Evolutionary conservation across 2,113 vertebrate species (phyloP).

Genomic region (Tringa solitaria): DNA sequence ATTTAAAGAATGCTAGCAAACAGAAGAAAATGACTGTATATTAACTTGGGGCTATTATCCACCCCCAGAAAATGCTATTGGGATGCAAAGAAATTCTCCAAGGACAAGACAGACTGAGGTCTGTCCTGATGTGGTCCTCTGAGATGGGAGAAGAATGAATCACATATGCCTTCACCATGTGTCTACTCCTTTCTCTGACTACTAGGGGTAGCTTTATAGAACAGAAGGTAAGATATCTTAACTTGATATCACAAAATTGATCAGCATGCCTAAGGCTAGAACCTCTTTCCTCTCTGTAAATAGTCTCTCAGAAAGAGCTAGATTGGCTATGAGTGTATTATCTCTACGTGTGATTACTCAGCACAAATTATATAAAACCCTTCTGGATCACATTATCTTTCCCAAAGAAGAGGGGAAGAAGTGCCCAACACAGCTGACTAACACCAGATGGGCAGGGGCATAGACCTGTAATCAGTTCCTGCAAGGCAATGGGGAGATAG

Average conservation of each 20-base stretch:
- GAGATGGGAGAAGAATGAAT: neutral
- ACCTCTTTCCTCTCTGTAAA: neutral
- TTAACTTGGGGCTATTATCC: neutral
- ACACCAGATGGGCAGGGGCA: neutral
- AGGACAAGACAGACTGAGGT: neutral
- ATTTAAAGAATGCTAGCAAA: neutral
- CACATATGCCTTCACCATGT: fast-evolving
- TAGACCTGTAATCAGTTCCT: neutral
- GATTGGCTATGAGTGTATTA: neutral
- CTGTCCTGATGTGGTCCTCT: neutral
- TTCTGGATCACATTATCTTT: neutral
- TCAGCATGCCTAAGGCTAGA: neutral
- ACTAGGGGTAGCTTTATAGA: neutral
- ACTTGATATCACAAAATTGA: neutral
- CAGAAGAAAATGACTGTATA: neutral
- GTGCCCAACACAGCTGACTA: neutral
- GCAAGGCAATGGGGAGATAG: neutral
- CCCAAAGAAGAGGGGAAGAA: neutral
- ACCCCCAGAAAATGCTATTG: neutral
- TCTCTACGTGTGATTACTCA: neutral
- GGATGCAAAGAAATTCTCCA: neutral
- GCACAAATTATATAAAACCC: neutral
- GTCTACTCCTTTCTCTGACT: neutral
- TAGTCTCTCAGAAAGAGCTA: neutral
- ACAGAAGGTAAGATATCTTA: neutral